Percentiles rank a stretch among this genome's conserved stretches.
Evolutionary conservation across 2,888 invertebrate species (phyloP).

Genomic region (Bellardia pandia): DNA sequence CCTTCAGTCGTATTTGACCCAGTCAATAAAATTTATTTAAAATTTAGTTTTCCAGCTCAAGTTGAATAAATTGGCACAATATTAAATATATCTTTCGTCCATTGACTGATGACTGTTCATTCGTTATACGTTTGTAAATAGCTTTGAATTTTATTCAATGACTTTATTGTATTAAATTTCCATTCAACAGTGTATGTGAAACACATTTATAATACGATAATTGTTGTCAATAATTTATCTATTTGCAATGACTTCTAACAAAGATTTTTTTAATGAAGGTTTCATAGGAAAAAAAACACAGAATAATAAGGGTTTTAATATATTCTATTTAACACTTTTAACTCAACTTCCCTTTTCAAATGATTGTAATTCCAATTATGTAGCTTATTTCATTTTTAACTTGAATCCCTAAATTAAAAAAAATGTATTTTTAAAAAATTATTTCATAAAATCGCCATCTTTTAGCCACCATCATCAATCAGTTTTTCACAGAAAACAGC

Average conservation of each 20-base stretch:
- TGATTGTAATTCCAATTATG: too few relatives aligned
- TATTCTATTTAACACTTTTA: too few relatives aligned
- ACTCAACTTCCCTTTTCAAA: too few relatives aligned
- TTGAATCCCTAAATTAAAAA: too few relatives aligned
- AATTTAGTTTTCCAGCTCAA: neutral
- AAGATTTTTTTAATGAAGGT: conserved; percentile 11
- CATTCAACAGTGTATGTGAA: conserved; percentile 16
- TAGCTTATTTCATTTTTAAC: too few relatives aligned
- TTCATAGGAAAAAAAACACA: neutral
- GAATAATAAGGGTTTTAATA: too few relatives aligned
- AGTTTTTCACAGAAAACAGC: too few relatives aligned
- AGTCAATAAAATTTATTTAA: neutral
- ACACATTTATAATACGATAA: conserved; percentile 44
- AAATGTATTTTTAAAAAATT: too few relatives aligned
- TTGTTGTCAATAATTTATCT: neutral
- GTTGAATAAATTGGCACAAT: conserved; percentile 34
- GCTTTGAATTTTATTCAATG: neutral
- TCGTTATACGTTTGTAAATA: neutral
- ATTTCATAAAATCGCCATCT: too few relatives aligned
- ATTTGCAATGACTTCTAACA: conserved; percentile 8
- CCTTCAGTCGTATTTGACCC: too few relatives aligned
- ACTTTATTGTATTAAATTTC: neutral
- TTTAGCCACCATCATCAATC: too few relatives aligned
- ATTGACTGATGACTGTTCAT: neutral
- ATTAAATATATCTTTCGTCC: neutral